Evolutionary conservation across 2,888 invertebrate genomes (phyloP).

Genomic region (Mallateleia sp.): DNA sequence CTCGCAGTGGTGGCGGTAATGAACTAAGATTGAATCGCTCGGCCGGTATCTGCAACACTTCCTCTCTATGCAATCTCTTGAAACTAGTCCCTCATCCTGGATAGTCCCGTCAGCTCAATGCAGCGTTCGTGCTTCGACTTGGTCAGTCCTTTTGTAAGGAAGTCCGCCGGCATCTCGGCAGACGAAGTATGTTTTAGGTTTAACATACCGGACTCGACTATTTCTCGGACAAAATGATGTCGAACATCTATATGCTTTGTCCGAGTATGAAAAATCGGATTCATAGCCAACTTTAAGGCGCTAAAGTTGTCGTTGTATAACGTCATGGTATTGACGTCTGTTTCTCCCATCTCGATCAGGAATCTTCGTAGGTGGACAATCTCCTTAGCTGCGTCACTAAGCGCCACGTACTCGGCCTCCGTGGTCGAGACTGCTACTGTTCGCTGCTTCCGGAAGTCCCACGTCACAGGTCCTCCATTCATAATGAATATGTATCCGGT

Average conservation of each 20-base stretch:
- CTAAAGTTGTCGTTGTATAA: conserved; percentile 46
- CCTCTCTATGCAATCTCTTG: conserved; percentile 5
- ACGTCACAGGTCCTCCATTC: conserved; percentile 28
- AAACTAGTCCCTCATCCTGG: neutral
- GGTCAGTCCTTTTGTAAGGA: conserved; percentile 50
- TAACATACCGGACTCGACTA: conserved; percentile 23
- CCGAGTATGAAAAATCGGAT: conserved; percentile 48
- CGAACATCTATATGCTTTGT: conserved; percentile 71
- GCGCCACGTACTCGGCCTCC: conserved; percentile 63
- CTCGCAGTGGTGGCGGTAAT: too few relatives aligned
- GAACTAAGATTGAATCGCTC: too few relatives aligned
- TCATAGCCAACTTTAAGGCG: conserved; percentile 45
- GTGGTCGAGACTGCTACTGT: conserved; percentile 48
- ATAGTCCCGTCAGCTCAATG: conserved; percentile 27
- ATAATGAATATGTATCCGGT: conserved; percentile 47
- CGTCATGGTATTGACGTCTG: neutral
- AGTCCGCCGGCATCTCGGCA: conserved; percentile 54
- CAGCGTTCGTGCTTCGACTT: conserved; percentile 26
- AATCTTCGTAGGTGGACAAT: conserved; percentile 26
- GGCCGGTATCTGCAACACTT: neutral
- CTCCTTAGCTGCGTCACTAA: conserved; percentile 53
- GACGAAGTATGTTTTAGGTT: conserved; percentile 30
- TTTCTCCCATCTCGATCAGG: conserved; percentile 2
- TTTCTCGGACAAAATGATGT: conserved; percentile 63
- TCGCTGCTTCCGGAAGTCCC: conserved; percentile 34